A percentile compares a stretch with the other conserved stretches of the same genome.
These are phyloP conservation scores for Lasioglossum baleicum DNA, from an alignment of 1,140 invertebrate genomes.

Conservation along the genomic window DNA sequence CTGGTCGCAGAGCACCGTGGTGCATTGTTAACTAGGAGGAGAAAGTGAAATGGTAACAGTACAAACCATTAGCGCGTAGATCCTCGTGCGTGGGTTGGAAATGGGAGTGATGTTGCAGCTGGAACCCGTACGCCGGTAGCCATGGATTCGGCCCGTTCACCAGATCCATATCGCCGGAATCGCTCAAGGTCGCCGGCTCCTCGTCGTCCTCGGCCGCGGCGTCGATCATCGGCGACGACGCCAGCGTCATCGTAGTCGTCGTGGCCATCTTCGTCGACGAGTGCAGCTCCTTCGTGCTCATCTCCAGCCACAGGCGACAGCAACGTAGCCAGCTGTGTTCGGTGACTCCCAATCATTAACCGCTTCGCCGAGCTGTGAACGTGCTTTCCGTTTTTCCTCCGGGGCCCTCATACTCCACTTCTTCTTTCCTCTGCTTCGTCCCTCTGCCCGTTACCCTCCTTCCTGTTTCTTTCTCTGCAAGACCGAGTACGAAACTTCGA, in stretches of 20 bases:
- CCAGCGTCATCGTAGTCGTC: constrained; percentile 29
- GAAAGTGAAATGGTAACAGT: constrained; percentile 50
- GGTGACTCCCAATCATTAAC: constrained; percentile 68
- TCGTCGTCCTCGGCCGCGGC: constrained; percentile 41
- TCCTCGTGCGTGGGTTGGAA: constrained; percentile 74
- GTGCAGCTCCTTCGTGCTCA: constrained; percentile 37
- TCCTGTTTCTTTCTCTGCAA: constrained; percentile 37
- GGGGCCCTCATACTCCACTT: constrained; percentile 66
- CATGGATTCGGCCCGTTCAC: constrained; percentile 77
- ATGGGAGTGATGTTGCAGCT: constrained; percentile 75
- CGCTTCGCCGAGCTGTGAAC: constrained; percentile 74
- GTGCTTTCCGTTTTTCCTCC: constrained; percentile 68
- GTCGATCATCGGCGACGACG: constrained; percentile 48
- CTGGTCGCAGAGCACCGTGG: neutral
- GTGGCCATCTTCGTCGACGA: constrained; percentile 36
- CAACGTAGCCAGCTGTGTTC: constrained; percentile 42
- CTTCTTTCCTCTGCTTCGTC: constrained; percentile 40
- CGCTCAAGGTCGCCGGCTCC: constrained; percentile 44
- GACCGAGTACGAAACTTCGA: neutral
- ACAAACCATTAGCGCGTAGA: constrained; percentile 77
- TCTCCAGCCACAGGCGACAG: constrained; percentile 30
- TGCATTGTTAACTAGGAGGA: constrained; percentile 34
- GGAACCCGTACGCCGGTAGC: constrained; percentile 79
- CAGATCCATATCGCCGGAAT: constrained; percentile 63
- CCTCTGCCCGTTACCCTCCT: constrained; percentile 23